phyloP scores from a whole-genome alignment of 2,113 vertebrate genomes.

The Grallaria varia region DNA sequence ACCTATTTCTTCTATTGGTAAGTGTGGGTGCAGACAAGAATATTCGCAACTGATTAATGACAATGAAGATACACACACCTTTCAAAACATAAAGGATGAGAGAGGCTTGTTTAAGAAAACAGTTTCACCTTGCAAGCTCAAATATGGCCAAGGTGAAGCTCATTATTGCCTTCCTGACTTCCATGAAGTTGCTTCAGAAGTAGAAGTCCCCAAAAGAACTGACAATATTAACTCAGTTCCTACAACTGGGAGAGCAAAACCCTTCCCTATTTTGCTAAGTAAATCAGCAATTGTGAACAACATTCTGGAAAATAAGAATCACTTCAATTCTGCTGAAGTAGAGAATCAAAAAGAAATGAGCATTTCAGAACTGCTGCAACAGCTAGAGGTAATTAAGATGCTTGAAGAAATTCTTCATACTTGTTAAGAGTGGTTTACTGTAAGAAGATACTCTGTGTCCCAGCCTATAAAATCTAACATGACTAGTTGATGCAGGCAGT shows the following conservation, averaged over 20 bases:
- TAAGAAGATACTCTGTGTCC: background rate
- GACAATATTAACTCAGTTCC: constrained; percentile 22
- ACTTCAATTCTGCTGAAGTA: constrained; percentile 49
- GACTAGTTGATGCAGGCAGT: background rate
- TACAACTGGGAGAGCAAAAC: constrained; percentile 57
- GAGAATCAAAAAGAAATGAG: constrained; percentile 21
- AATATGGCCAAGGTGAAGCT: constrained; percentile 75
- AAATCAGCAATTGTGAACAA: constrained; percentile 61
- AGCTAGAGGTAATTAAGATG: constrained; percentile 76
- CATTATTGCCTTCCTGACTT: constrained; percentile 75
- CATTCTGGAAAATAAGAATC: constrained; percentile 68
- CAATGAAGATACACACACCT: background rate
- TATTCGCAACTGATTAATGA: background rate
- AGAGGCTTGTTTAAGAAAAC: constrained; percentile 50
- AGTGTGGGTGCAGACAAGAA: background rate
- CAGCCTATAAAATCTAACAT: background rate
- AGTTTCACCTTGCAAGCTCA: constrained; percentile 67
- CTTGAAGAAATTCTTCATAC: background rate
- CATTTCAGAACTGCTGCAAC: constrained; percentile 43
- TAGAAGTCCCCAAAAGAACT: constrained; percentile 74
- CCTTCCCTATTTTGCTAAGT: constrained; percentile 65
- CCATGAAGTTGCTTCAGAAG: constrained; percentile 75
- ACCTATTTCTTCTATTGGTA: background rate
- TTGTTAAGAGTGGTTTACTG: background rate
- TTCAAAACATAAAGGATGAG: background rate